A percentile compares a stretch with the other conserved stretches of the same genome.
Conservation (phyloP, 2,113 vertebrate genomes). For the Eupsittula cactorum region DNA sequence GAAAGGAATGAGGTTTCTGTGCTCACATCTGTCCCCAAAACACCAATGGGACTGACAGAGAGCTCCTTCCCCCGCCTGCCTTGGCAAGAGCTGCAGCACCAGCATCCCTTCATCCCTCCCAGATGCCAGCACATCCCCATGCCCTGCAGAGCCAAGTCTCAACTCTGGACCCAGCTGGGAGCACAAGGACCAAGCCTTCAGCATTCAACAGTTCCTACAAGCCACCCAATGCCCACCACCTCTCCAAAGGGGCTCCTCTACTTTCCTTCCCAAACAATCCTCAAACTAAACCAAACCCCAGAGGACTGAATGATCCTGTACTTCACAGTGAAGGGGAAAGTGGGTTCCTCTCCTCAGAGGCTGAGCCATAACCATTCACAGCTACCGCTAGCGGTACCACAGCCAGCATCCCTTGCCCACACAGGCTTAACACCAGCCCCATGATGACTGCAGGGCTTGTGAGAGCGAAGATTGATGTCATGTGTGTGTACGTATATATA, state of each 20-base stretch:
- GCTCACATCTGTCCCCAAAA: accelerated
- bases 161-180: not conserved
- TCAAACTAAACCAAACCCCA: not conserved
- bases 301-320: accelerated
- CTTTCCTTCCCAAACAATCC: not conserved
- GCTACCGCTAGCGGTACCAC: not conserved
- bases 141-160: not conserved
- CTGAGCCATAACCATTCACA: not conserved
- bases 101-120: not conserved
- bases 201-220: not conserved
- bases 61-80: not conserved
- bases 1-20: not conserved
- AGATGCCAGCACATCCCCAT: accelerated
- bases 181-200: accelerated
- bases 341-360: accelerated
- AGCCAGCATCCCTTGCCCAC: not conserved
- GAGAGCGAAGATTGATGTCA: not conserved
- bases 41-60: accelerated
- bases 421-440: not conserved
- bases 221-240: accelerated
- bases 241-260: not conserved
- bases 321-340: accelerated
- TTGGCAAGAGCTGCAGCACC: not conserved
- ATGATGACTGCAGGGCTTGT: not conserved
- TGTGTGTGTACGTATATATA: not conserved